These are phyloP conservation scores for Poeciliopsis occidentalis DNA, from an alignment of 2,113 vertebrate genomes.

Conservation along the genomic window DNA sequence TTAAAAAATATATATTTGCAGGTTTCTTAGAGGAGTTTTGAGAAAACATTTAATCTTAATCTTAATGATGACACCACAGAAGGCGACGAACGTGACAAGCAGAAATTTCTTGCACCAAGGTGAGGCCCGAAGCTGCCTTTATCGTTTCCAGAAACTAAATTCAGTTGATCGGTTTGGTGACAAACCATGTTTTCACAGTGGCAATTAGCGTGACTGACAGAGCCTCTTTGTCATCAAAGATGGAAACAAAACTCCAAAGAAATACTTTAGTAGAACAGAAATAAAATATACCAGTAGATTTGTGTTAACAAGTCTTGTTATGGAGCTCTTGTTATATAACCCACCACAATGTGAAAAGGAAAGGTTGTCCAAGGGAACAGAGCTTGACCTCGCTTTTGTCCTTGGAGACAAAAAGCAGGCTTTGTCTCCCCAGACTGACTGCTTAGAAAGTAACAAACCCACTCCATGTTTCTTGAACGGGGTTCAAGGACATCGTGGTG, in stretches of 20 bases:
- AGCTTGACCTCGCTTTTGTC: slow-evolving; percentile 50
- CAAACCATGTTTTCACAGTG: not conserved
- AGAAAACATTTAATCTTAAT: no score
- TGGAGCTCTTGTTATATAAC: slow-evolving; percentile 57
- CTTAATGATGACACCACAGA: no score
- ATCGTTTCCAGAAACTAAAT: no score
- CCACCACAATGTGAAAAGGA: slow-evolving; percentile 51
- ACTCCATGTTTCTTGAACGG: slow-evolving; percentile 61
- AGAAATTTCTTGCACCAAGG: not conserved
- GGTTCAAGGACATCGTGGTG: slow-evolving; percentile 52
- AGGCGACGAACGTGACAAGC: no score
- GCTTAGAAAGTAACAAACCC: slow-evolving; percentile 65
- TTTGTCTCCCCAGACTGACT: slow-evolving; percentile 55
- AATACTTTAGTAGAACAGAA: not conserved
- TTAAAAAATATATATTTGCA: no score
- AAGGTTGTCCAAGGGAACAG: slow-evolving; percentile 50
- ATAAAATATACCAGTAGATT: slow-evolving; percentile 7
- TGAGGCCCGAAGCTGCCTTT: not conserved
- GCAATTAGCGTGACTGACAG: not conserved
- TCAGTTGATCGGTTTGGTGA: not conserved
- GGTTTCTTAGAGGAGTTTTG: no score
- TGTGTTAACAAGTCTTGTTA: slow-evolving; percentile 13
- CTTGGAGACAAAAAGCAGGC: slow-evolving; percentile 37
- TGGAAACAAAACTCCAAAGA: slow-evolving; percentile 8
- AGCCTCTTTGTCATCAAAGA: not conserved